phyloP scores from a whole-genome alignment of 2,113 vertebrate genomes.

The Riparia riparia region DNA sequence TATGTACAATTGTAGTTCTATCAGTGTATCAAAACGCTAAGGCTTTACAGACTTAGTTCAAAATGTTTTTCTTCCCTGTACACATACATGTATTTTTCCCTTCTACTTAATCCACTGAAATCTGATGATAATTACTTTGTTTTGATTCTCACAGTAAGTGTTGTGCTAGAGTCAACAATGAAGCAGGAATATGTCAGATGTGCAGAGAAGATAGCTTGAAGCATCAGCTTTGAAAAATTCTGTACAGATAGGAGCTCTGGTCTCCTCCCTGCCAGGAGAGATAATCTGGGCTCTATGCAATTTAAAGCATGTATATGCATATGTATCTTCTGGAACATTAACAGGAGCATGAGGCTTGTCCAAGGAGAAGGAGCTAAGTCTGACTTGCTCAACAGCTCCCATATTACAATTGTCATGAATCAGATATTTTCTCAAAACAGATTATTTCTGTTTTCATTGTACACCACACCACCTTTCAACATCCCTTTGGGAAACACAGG shows the following conservation, averaged over 20 bases:
- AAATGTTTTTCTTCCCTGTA: not conserved
- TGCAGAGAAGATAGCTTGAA: slow-evolving; percentile 24
- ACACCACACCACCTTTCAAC: slow-evolving; percentile 7
- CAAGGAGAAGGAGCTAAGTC: not conserved
- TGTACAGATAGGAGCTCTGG: slow-evolving; percentile 1
- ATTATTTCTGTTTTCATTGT: not conserved
- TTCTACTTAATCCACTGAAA: not conserved
- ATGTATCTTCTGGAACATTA: not conserved
- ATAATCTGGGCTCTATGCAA: not conserved
- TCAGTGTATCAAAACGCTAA: not conserved
- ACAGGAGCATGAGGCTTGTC: not conserved
- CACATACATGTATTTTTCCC: not conserved
- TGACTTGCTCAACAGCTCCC: not conserved
- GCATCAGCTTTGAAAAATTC: slow-evolving; percentile 33
- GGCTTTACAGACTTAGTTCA: not conserved
- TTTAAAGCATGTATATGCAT: not conserved
- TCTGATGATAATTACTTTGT: not conserved
- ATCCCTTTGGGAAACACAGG: not conserved
- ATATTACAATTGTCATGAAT: not conserved
- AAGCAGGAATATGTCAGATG: slow-evolving; percentile 27
- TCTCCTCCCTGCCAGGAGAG: not conserved
- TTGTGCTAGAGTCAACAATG: not conserved
- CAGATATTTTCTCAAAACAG: not conserved
- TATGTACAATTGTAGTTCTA: not conserved
- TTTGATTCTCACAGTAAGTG: slow-evolving; percentile 32